A percentile compares a stretch with the other conserved stretches of the same genome.
These are phyloP conservation scores for Lochmaea capreae DNA, from an alignment of 2,888 invertebrate genomes.

Conservation along the genomic window DNA sequence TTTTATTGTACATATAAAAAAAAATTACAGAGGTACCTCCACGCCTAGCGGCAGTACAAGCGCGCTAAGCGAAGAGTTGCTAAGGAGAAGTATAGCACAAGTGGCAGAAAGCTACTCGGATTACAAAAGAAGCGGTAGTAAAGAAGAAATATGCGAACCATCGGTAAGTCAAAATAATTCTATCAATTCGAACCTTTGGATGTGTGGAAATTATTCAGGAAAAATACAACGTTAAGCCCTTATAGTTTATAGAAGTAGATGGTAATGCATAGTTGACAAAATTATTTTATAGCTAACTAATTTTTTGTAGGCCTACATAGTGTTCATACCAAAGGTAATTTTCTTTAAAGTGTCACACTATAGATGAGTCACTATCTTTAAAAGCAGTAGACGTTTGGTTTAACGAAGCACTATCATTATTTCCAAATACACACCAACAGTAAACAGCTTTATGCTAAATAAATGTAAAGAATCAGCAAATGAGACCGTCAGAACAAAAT, in stretches of 20 bases:
- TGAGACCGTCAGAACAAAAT: no score
- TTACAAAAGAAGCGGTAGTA: conserved; percentile 72
- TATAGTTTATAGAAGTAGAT: no score
- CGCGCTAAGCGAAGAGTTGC: conserved; percentile 75
- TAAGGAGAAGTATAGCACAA: conserved; percentile 76
- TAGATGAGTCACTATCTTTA: not conserved
- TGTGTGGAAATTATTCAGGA: no score
- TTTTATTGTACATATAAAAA: no score
- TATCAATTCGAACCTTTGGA: not conserved
- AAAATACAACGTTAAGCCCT: no score
- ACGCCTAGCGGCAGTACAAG: conserved; percentile 75
- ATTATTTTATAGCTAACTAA: no score
- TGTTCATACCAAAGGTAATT: conserved; percentile 22
- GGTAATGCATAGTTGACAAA: no score
- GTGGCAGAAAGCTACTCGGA: conserved; percentile 71
- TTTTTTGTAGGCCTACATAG: conserved; percentile 19
- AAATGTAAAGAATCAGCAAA: no score
- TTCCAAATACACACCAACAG: no score
- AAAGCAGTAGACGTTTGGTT: no score
- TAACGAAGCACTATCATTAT: no score
- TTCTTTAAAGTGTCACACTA: not conserved
- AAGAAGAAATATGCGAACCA: conserved; percentile 82
- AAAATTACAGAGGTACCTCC: conserved; percentile 64
- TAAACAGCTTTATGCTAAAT: no score
- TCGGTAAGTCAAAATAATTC: conserved; percentile 63